Conservation (phyloP, 2,113 vertebrate species). For the Ptilonorhynchus violaceus region DNA sequence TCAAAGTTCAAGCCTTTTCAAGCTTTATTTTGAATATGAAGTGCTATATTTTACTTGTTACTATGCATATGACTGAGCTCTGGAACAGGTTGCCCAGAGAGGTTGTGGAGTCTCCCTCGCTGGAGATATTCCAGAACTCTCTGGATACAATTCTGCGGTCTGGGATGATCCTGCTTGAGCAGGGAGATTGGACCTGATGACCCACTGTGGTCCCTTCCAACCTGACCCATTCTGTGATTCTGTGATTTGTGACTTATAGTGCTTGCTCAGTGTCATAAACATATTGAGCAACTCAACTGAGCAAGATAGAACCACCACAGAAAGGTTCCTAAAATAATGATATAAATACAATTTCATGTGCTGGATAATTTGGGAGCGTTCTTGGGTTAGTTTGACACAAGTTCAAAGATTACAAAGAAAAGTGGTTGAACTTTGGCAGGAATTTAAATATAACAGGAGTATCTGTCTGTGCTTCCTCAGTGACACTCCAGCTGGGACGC, state of each 20-base stretch:
- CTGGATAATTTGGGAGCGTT: not conserved
- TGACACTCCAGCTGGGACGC: not conserved
- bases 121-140: not conserved
- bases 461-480: not conserved
- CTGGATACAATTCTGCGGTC: not conserved
- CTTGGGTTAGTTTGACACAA: not conserved
- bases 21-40: not conserved
- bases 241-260: not conserved
- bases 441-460: not conserved
- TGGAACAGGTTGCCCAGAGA: not conserved
- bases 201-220: not conserved
- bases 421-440: not conserved
- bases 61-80: not conserved
- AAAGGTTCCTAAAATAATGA: not conserved
- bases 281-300: not conserved
- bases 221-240: not conserved
- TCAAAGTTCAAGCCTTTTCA: not conserved
- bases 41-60: not conserved
- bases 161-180: not conserved
- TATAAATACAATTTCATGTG: not conserved
- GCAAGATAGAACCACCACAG: not conserved
- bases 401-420: not conserved
- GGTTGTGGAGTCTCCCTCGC: not conserved
- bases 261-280: not conserved
- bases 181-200: not conserved